A percentile compares a stretch with the other conserved stretches of the same genome.
phyloP scores from a whole-genome alignment of 2,888 invertebrate species.

The Hydraecia micacea region DNA sequence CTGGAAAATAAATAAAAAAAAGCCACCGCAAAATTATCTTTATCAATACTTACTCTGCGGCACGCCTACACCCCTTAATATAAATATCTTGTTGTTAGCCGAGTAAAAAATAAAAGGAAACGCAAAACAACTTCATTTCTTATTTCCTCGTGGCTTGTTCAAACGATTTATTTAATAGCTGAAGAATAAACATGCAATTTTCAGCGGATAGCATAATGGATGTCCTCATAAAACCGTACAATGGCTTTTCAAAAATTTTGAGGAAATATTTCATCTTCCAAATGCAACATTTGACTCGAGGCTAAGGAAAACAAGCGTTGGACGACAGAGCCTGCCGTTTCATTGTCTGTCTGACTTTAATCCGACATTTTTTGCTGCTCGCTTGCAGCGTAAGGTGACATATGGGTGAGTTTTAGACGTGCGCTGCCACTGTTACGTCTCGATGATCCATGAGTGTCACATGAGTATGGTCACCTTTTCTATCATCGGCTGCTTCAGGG shows the following conservation, averaged over 20 bases:
- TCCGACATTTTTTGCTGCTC: slow-evolving; percentile 79
- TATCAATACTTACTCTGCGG: slow-evolving; percentile 53
- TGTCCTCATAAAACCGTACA: slow-evolving; percentile 51
- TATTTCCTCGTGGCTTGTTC: slow-evolving; percentile 45
- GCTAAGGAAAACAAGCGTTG: slow-evolving; percentile 80
- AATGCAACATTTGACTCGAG: slow-evolving; percentile 79
- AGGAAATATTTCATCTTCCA: slow-evolving; percentile 76
- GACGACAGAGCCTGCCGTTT: slow-evolving; percentile 74
- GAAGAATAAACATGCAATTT: slow-evolving; percentile 56
- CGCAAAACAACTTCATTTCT: slow-evolving; percentile 39
- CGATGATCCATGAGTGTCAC: not conserved
- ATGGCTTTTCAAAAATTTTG: slow-evolving; percentile 65
- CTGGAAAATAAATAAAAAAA: slow-evolving; percentile 31
- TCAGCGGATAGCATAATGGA: slow-evolving; percentile 41
- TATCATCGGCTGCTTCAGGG: too few relatives aligned
- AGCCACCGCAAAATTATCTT: slow-evolving; percentile 47
- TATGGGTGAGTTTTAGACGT: slow-evolving; percentile 48
- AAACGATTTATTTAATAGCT: slow-evolving; percentile 55
- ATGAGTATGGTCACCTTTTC: not conserved
- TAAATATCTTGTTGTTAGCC: slow-evolving; percentile 53
- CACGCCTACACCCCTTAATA: slow-evolving; percentile 42
- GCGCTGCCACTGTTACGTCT: not conserved
- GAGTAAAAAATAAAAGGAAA: slow-evolving; percentile 31
- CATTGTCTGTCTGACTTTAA: slow-evolving; percentile 84
- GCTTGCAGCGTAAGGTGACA: slow-evolving; percentile 71